Base-by-base conservation (phyloP, 2,113 vertebrate species). In the Nesoenas mayeri region DNA sequence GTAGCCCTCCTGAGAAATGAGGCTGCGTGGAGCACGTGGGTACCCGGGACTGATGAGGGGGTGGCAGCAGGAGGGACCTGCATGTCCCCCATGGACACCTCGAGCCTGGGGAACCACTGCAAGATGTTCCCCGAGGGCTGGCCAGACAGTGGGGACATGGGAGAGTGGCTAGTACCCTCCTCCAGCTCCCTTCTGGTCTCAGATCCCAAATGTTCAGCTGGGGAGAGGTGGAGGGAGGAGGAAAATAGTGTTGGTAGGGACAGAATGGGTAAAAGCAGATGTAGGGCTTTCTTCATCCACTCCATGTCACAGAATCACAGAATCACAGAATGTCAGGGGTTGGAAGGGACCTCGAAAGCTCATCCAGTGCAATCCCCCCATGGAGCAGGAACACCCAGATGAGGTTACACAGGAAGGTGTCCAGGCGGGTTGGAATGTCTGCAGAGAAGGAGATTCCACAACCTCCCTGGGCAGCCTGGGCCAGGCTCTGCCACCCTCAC, bases 81-180 rank as follows among this genome's bases (percentile, higher is more conserved):
- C 29, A 21, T 0, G 10, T 51, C 4, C 47, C 13, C 7, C 16
- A 11, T 1, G 47, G 40, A 19, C 62, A 56, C 10, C 42, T 40
- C 58, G 48, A 50, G 53, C 6, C 20, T 5, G 1, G 40, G 61
- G 56, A 56, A 31, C 4, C 4, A 1, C 48, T 17, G 28, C 1
- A 11, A 74, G 65, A 24, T 5, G 2, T 12, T 72, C 73, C 64
- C 77, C 7, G 1, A 28, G 73, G 73, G 47, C 38, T 61, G 74
- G 48, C 32, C 3, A 12, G 80, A 58, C 62, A 65, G 5, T 1
- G 15, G 36, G 69, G 1, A 8, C 11, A 4, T 1, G 2, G 19
- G 29, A 44, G 57, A 51, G n/a, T 79, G 58, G 57, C 22, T 66
- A 56, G 7, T 11, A 36, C 38, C 66, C 38, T 38, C n/a, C 42